These are phyloP conservation scores for Coronaproctus castanopsis DNA, from an alignment of 2,888 invertebrate species.

Conservation along the genomic window DNA sequence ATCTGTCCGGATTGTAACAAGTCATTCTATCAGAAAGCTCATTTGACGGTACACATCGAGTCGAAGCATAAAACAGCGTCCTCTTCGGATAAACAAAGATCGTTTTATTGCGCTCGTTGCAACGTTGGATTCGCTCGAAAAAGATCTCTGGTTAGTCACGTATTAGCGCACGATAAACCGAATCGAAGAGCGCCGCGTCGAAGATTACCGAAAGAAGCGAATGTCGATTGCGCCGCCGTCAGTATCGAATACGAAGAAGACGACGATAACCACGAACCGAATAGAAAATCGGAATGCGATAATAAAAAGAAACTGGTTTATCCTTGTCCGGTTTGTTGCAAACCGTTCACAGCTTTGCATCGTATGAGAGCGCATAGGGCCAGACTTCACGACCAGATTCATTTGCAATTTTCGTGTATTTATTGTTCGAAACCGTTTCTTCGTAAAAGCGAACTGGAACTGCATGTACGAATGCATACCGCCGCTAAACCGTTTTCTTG, in stretches of 20 bases:
- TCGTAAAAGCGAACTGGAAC: neutral
- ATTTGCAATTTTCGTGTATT: neutral
- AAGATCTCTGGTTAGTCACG: neutral
- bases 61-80: neutral
- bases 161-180: neutral
- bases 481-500: neutral
- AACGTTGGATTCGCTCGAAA: neutral
- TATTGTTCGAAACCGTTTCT: neutral
- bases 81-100: neutral
- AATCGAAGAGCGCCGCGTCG: neutral
- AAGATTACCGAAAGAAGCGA: neutral
- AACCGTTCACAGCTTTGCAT: neutral
- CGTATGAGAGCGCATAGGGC: neutral
- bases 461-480: neutral
- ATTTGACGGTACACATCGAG: neutral
- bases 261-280: too few species aligned
- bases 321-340: neutral
- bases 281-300: neutral
- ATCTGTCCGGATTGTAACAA: neutral
- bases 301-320: too few species aligned
- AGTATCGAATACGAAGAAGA: neutral
- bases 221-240: neutral
- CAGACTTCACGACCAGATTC: neutral
- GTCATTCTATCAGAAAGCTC: neutral
- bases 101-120: neutral